Conservation (phyloP, 2,797 vertebrate species). For the Babyrousa celebensis region DNA sequence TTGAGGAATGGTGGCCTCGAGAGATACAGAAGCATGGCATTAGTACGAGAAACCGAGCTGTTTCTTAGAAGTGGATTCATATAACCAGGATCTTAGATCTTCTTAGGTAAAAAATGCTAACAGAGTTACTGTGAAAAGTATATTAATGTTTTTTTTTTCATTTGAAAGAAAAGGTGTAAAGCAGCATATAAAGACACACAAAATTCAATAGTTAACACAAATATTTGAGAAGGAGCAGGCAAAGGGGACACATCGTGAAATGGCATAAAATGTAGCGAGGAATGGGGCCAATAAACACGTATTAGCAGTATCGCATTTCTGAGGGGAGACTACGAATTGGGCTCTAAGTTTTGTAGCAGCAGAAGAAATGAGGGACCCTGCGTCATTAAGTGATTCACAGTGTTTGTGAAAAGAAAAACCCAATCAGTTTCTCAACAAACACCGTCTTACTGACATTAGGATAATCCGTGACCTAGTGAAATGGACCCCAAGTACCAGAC, state of each 20-base stretch:
- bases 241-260: background rate
- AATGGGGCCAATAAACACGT: background rate
- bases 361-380: background rate
- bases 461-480: background rate
- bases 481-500: background rate
- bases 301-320: background rate
- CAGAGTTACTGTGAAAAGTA: background rate
- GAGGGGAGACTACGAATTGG: background rate
- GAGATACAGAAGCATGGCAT: background rate
- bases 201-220: background rate
- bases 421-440: background rate
- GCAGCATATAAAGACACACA: background rate
- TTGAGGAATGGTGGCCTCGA: background rate
- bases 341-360: background rate
- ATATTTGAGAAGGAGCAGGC: background rate
- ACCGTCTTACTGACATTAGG: background rate
- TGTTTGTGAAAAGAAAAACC: background rate
- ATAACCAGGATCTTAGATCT: background rate
- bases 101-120: background rate
- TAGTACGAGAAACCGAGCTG: background rate
- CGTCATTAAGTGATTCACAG: background rate
- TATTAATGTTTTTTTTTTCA: background rate
- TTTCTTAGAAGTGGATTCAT: background rate
- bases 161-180: background rate
- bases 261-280: constrained; percentile 9